phyloP scores from a whole-genome alignment of 2,113 vertebrate species.

The Mustela lutreola region DNA sequence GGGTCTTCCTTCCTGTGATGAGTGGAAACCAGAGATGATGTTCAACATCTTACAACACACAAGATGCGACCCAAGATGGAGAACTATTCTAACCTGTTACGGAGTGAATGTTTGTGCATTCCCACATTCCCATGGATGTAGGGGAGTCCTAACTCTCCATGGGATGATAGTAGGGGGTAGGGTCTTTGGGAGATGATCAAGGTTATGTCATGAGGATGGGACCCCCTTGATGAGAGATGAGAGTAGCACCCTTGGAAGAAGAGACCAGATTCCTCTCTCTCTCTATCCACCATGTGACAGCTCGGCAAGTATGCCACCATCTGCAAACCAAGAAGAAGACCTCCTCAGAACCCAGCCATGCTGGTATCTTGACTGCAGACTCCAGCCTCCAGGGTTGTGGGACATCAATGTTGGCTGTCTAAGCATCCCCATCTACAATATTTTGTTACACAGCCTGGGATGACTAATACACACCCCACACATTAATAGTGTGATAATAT shows the following conservation, averaged over 20 bases:
- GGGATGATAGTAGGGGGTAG: background rate
- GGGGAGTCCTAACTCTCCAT: background rate
- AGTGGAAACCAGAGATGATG: background rate
- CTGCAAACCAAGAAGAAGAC: too few species aligned
- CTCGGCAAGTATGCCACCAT: background rate
- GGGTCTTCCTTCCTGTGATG: background rate
- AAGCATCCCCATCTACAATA: background rate
- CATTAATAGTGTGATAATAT: background rate
- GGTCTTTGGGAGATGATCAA: background rate
- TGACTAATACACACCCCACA: rapidly evolving
- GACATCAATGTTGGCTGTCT: too few species aligned
- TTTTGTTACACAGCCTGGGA: background rate
- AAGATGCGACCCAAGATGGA: rapidly evolving
- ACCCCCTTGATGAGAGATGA: background rate
- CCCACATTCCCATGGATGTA: too few species aligned
- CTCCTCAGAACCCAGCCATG: background rate
- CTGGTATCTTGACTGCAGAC: background rate
- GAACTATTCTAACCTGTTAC: background rate
- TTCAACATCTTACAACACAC: background rate
- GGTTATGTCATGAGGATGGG: background rate
- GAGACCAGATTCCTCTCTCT: background rate
- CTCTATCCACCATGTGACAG: background rate
- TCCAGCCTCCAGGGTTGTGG: background rate
- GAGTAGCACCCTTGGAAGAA: background rate
- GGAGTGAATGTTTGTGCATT: rapidly evolving